phyloP scores from a whole-genome alignment of 2,113 vertebrate genomes.

The Nibea coibor region DNA sequence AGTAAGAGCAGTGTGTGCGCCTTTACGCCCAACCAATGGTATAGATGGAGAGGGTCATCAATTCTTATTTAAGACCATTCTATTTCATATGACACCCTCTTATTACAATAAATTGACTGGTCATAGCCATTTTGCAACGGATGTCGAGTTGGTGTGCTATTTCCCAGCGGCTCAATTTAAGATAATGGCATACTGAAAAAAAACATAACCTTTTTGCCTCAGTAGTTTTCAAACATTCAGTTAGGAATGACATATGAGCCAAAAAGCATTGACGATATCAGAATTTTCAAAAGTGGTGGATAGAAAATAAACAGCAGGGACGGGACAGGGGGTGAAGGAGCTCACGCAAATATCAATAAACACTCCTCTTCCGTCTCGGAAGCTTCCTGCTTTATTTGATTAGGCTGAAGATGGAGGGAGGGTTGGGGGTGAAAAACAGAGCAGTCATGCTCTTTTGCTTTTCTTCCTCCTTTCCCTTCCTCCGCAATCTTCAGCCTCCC shows the following conservation, averaged over 20 bases:
- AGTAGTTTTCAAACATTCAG: conserved; percentile 38
- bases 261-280: conserved; percentile 48
- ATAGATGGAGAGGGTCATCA: conserved; percentile 68
- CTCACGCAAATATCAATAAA: conserved; percentile 93
- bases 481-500: conserved; percentile 89
- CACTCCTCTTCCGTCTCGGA: conserved; percentile 96
- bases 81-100: conserved; percentile 70
- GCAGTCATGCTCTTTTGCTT: conserved; percentile 97
- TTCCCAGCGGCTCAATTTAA: conserved; percentile 77
- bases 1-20: conserved; percentile 14
- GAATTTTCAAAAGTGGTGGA: conserved; percentile 59
- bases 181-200: conserved; percentile 60
- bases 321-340: conserved; percentile 66
- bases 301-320: conserved; percentile 78
- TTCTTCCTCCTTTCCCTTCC: conserved; percentile 93
- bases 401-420: conserved; percentile 84
- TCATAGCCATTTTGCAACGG: conserved; percentile 53
- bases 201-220: conserved; percentile 39
- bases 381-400: conserved; percentile 99
- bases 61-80: conserved; percentile 77
- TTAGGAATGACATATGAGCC: conserved; percentile 39
- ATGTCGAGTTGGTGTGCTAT: conserved; percentile 61
- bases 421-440: conserved; percentile 89
- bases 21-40: conserved; percentile 62
- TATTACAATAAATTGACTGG: conserved; percentile 75